These are phyloP conservation scores for Myanophis thanlyinensis DNA, from an alignment of 2,113 vertebrate species.

Conservation along the genomic window DNA sequence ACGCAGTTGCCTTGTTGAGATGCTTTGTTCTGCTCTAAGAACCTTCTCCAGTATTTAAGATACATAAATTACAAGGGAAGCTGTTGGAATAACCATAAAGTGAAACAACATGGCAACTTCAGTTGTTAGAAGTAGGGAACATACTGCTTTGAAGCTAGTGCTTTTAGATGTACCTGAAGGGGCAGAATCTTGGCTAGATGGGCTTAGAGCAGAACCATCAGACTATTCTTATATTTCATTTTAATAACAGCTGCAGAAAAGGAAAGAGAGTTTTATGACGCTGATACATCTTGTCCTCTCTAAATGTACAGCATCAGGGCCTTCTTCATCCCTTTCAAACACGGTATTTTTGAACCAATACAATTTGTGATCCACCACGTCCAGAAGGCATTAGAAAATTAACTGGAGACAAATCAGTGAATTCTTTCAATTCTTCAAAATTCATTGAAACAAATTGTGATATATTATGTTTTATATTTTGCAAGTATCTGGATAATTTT, in stretches of 20 bases:
- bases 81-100: not conserved
- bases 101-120: not conserved
- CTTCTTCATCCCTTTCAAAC: not conserved
- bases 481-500: not conserved
- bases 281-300: not conserved
- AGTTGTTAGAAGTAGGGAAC: not conserved
- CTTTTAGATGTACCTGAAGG: not conserved
- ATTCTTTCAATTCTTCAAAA: not conserved
- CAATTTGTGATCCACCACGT: not conserved
- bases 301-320: not conserved
- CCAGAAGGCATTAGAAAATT: not conserved
- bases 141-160: not conserved
- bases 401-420: not conserved
- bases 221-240: not conserved
- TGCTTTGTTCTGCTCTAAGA: not conserved
- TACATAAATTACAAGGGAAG: not conserved
- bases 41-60: not conserved
- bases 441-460: not conserved
- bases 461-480: not conserved
- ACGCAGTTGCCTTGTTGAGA: not conserved
- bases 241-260: not conserved
- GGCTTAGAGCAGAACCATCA: not conserved
- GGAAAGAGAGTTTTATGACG: not conserved
- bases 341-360: not conserved
- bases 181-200: not conserved